Conservation (phyloP, 2,888 invertebrate genomes). For the Homarus gammarus region DNA sequence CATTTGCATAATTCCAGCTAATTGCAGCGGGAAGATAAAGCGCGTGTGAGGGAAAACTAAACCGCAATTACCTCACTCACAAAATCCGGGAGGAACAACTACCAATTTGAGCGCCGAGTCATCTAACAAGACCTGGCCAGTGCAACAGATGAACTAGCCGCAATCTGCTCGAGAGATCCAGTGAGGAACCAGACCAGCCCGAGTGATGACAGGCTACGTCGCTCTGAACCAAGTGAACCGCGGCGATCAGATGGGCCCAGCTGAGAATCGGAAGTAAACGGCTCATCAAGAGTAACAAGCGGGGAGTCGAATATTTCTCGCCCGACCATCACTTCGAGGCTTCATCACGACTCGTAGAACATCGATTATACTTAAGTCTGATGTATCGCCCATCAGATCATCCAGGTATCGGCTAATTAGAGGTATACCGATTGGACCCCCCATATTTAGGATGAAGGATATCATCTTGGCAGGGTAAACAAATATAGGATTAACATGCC, state of each 20-base stretch:
- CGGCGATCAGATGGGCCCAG: background rate
- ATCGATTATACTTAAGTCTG: background rate
- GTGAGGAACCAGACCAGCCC: background rate
- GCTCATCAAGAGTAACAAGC: background rate
- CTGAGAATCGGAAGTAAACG: background rate
- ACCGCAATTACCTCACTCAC: background rate
- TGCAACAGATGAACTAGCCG: background rate
- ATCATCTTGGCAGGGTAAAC: constrained; percentile 46
- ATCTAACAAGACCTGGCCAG: background rate
- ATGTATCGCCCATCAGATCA: constrained; percentile 34
- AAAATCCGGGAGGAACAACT: background rate
- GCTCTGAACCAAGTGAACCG: background rate
- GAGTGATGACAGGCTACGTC: background rate
- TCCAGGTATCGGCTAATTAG: constrained; percentile 36
- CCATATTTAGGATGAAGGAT: constrained; percentile 49
- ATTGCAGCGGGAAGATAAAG: background rate
- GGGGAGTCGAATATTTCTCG: background rate
- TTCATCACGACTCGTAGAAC: background rate
- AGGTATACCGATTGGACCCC: constrained; percentile 34
- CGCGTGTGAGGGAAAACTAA: background rate
- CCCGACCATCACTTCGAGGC: background rate
- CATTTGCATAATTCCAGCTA: background rate
- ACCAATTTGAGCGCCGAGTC: background rate
- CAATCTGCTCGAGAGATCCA: background rate
- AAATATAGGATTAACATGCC: constrained; percentile 52